Conservation (phyloP, 2,797 vertebrate genomes). For the Ispidina lecontei region DNA sequence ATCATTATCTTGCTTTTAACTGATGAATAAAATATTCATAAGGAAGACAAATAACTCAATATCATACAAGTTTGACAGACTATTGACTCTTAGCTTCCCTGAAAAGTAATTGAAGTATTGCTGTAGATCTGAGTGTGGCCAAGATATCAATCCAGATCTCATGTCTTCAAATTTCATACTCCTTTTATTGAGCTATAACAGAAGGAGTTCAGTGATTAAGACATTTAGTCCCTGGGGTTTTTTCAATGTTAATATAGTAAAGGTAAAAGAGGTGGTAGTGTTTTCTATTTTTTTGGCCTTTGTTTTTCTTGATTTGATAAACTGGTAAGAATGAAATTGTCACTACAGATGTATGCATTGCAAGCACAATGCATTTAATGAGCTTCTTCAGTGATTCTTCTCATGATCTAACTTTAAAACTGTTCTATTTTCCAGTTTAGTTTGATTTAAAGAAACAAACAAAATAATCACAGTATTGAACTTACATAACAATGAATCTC, state of each 20-base stretch:
- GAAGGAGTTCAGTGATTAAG: not conserved
- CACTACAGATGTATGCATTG: not conserved
- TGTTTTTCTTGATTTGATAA: not conserved
- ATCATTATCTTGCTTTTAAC: not conserved
- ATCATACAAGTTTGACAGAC: not conserved
- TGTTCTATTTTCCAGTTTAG: not conserved
- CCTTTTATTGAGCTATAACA: not conserved
- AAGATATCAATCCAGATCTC: not conserved
- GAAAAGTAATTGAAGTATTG: not conserved
- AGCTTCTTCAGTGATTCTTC: not conserved
- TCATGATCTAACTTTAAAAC: not conserved
- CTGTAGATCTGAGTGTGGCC: not conserved
- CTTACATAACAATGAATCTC: not conserved
- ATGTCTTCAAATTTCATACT: not conserved
- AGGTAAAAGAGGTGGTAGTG: not conserved
- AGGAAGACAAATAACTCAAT: not conserved
- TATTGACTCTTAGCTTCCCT: not conserved
- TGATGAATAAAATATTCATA: not conserved
- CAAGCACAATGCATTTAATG: not conserved
- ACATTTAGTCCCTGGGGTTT: not conserved
- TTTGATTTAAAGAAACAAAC: not conserved
- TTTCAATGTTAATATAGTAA: not conserved
- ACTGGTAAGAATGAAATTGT: not conserved
- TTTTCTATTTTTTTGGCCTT: not conserved
- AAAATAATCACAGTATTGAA: not conserved